A percentile compares a stretch with the other conserved stretches of the same genome.
phyloP scores from a whole-genome alignment of 2,888 invertebrate genomes.

The Pherbina coryleti region DNA sequence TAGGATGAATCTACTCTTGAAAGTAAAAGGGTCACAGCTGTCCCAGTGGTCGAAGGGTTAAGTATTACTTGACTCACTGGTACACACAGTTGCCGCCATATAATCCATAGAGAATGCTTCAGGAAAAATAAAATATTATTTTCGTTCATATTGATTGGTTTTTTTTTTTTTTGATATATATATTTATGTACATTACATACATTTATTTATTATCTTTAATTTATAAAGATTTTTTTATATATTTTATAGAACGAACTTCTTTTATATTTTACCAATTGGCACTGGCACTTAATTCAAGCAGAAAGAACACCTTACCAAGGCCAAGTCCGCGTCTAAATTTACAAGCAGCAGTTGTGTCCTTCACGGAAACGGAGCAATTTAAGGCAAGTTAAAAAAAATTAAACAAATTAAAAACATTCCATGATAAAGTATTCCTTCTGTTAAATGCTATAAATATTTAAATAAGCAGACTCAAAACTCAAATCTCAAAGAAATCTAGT shows the following conservation, averaged over 20 bases:
- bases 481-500: neutral
- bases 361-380: neutral
- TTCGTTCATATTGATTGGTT: no score
- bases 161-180: no score
- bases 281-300: slow-evolving; percentile 55
- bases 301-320: neutral
- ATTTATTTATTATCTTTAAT: neutral
- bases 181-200: no score
- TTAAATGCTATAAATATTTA: neutral
- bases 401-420: neutral
- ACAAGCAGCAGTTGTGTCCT: no score
- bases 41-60: no score
- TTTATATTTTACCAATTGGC: slow-evolving; percentile 61
- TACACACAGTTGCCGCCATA: no score
- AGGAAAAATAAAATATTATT: no score
- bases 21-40: no score
- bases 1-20: no score
- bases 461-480: neutral
- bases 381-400: neutral
- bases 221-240: neutral
- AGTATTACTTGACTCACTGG: no score
- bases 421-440: neutral
- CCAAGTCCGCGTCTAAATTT: neutral
- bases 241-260: slow-evolving; percentile 51
- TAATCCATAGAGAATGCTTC: no score